Evolutionary conservation across 2,797 vertebrate genomes (phyloP).

Genomic region (Helicolenus hilgendorfi): DNA sequence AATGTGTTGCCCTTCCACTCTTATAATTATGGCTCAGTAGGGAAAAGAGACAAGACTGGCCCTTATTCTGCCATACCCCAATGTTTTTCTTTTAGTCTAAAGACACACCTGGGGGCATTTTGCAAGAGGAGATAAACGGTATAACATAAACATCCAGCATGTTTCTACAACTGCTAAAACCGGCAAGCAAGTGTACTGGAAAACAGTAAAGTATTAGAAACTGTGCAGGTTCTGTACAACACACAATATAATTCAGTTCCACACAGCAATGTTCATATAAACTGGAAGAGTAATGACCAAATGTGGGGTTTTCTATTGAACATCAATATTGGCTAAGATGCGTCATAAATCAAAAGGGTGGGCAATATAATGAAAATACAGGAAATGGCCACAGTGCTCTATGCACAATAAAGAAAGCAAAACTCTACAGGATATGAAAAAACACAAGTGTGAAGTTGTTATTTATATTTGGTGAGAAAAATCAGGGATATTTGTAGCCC

Average conservation of each 20-base stretch:
- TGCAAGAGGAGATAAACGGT: not conserved
- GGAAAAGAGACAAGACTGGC: not conserved
- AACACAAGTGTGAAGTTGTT: not conserved
- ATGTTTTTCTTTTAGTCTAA: not conserved
- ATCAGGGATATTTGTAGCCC: not conserved
- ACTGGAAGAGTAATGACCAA: constrained; percentile 54
- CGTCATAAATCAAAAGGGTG: constrained; percentile 53
- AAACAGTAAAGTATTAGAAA: constrained; percentile 33
- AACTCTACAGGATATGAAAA: not conserved
- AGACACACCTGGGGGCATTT: constrained; percentile 10
- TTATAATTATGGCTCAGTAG: not conserved
- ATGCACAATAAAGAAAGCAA: constrained; percentile 7
- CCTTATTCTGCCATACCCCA: not conserved
- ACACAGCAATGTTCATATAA: constrained; percentile 36
- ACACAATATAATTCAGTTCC: constrained; percentile 43
- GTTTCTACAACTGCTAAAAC: constrained; percentile 11
- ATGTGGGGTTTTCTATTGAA: constrained; percentile 49
- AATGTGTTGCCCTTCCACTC: not conserved
- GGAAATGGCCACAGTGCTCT: not conserved
- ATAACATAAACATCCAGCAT: not conserved
- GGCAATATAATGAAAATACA: constrained; percentile 47
- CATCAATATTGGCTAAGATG: constrained; percentile 51
- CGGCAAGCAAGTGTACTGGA: not conserved
- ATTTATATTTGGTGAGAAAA: not conserved
- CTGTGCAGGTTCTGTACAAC: constrained; percentile 15